Conservation (phyloP, 2,888 invertebrate species). For the Encarsia formosa region DNA sequence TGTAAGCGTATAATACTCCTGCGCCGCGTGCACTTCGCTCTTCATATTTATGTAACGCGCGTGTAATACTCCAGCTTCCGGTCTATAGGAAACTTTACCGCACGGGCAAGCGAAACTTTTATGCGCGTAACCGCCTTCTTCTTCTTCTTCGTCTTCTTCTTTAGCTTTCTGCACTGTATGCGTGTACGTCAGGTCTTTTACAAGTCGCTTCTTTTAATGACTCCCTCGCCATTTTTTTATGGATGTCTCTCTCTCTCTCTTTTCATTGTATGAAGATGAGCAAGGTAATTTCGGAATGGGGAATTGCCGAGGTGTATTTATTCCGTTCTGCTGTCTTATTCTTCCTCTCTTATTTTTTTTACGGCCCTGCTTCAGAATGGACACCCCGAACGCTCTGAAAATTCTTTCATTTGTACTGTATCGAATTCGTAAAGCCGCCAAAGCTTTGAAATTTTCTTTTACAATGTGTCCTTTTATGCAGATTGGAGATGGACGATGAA, state of each 20-base stretch:
- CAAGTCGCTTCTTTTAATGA: conserved; percentile 18
- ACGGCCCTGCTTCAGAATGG: not conserved
- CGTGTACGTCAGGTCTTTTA: not conserved
- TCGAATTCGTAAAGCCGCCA: not conserved
- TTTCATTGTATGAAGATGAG: conserved; percentile 26
- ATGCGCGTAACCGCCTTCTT: conserved; percentile 7
- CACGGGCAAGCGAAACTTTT: conserved; percentile 1
- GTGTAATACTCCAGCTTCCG: conserved; percentile 22
- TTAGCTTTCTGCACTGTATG: not conserved
- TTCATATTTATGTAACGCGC: conserved; percentile 15
- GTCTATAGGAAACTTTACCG: conserved; percentile 6
- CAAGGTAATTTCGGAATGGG: conserved; percentile 19
- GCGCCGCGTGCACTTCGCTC: too few relatives aligned
- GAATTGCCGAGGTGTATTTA: conserved; percentile 12
- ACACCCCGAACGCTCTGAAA: not conserved
- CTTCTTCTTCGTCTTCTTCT: not conserved
- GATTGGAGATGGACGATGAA: too few relatives aligned
- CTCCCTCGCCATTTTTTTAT: conserved; percentile 20
- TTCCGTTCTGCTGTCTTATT: not conserved
- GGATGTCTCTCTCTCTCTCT: conserved; percentile 4
- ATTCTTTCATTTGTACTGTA: not conserved
- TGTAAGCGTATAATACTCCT: not conserved
- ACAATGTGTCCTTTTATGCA: too few relatives aligned
- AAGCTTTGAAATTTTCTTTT: not conserved
- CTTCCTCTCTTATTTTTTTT: not conserved